phyloP scores from a whole-genome alignment of 2,888 invertebrate species.

The Amblyjoppa proteus region DNA sequence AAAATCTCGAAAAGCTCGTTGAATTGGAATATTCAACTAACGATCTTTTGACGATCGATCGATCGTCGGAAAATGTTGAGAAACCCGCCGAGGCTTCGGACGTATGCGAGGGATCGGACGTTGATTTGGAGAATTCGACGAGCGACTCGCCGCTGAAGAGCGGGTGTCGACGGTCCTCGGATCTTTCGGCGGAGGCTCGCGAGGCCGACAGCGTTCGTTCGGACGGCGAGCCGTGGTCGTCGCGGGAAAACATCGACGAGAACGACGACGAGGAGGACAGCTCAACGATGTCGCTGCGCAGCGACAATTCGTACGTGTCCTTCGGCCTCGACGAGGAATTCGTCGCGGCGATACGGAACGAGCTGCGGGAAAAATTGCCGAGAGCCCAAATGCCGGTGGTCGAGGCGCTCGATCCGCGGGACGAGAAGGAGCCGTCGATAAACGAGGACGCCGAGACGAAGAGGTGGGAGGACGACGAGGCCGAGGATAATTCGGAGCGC shows the following conservation, averaged over 20 bases:
- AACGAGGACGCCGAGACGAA: constrained; percentile 75
- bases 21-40: neutral
- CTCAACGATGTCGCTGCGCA: constrained; percentile 86
- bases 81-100: constrained; percentile 9
- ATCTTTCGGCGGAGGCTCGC: constrained; percentile 46
- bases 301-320: constrained; percentile 86
- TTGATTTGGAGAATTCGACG: constrained; percentile 34
- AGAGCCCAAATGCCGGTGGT: constrained; percentile 87
- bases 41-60: neutral
- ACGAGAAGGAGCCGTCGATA: constrained; percentile 78
- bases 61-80: neutral
- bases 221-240: constrained; percentile 62
- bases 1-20: neutral
- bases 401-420: constrained; percentile 79
- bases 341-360: constrained; percentile 90
- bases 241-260: constrained; percentile 59
- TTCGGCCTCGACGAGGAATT: constrained; percentile 90
- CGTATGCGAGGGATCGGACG: constrained; percentile 19
- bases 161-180: constrained; percentile 20
- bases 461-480: constrained; percentile 82
- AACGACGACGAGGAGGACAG: constrained; percentile 83
- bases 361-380: constrained; percentile 90
- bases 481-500: constrained; percentile 78
- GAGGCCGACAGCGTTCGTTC: constrained; percentile 45
- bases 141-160: constrained; percentile 47